Base-by-base conservation (phyloP, 2,113 vertebrate species). In the Struthidea cinerea region DNA sequence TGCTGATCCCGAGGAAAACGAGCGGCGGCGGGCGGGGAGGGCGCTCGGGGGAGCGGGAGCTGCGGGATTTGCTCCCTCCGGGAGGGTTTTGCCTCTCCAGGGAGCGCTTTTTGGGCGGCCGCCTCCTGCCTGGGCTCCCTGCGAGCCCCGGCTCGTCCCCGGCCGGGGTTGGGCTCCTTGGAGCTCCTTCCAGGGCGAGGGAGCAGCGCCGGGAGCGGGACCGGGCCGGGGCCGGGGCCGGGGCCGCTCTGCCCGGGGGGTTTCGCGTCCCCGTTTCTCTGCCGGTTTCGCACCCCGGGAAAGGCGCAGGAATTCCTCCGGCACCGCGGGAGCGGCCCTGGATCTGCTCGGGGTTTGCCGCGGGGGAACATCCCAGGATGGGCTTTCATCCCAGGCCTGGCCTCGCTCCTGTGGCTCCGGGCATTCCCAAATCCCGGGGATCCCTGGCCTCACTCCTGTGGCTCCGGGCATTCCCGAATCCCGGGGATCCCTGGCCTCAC, bases 1-100 rank as follows among this genome's bases (percentile, higher is more conserved):
- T 68, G 85, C 84, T 80, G 87, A 94, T 85, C 82, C 57, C 79
- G 64, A 91, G 87, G 91, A 59, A 90, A 97, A 64, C 14, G 80
- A 18, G 79, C 57, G 42, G 55, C 55, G 55, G 55, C 20, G 55
- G 32, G 55, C 55, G 55, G 55, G 55, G 53, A 55, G 53, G 53
- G 52, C 28, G 52, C 53, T 20, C 30, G 18, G 53, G 30, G 53
- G 32, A n/a, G 55, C 32, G 56, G 56, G n/a, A 26, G 56, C 33
- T 6, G 56, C 56, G 56, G 56, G 56, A 16, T 59, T 90, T 32
- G 79, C 83, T 35, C 30, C 71, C 80, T 28, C 47, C 20, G 6
- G 9, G 28, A 16, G 77, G 79, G 71, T 74, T 94, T 92, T 60
- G 47, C 88, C 93, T 94, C 86, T 95, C 78, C 88, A 7, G 55